These are phyloP conservation scores for Shargacucullia verbasci DNA, from an alignment of 2,888 invertebrate species.

Conservation along the genomic window DNA sequence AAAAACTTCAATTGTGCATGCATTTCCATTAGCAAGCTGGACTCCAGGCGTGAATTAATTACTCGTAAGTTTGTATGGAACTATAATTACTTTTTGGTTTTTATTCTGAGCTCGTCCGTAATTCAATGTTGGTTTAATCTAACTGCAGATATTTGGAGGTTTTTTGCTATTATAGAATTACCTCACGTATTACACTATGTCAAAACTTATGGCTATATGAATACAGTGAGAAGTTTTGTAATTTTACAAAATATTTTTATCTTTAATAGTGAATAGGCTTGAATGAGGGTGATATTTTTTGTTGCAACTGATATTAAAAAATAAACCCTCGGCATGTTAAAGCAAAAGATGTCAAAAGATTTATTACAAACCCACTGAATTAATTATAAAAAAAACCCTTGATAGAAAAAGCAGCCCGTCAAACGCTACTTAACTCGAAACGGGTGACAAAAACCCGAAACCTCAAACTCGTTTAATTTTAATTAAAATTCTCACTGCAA, in stretches of 20 bases:
- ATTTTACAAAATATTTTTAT: too few relatives aligned
- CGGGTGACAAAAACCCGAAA: slow-evolving; percentile 57
- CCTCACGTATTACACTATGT: too few relatives aligned
- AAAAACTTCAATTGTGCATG: slow-evolving; percentile 48
- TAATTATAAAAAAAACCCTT: slow-evolving; percentile 23
- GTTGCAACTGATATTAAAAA: too few relatives aligned
- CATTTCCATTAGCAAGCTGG: slow-evolving; percentile 50
- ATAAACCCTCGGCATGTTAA: too few relatives aligned
- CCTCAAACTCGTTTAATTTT: slow-evolving; percentile 61
- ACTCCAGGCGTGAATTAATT: slow-evolving; percentile 48
- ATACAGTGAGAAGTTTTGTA: too few relatives aligned
- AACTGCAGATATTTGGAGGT: too few relatives aligned
- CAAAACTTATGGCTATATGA: too few relatives aligned
- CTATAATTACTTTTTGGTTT: slow-evolving; percentile 50
- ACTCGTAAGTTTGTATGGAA: slow-evolving; percentile 43
- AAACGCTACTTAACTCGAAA: slow-evolving; percentile 48
- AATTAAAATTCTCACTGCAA: slow-evolving; percentile 63
- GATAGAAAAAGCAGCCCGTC: slow-evolving; percentile 29
- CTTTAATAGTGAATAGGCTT: too few relatives aligned
- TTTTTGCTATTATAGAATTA: too few relatives aligned
- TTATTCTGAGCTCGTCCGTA: slow-evolving; percentile 37
- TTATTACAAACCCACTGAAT: too few relatives aligned
- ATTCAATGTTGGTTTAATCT: slow-evolving; percentile 15
- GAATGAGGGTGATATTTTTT: too few relatives aligned
- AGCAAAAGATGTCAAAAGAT: too few relatives aligned